Evolutionary conservation across 2,797 vertebrate genomes (phyloP).

Genomic region (Cyprinella venusta): DNA sequence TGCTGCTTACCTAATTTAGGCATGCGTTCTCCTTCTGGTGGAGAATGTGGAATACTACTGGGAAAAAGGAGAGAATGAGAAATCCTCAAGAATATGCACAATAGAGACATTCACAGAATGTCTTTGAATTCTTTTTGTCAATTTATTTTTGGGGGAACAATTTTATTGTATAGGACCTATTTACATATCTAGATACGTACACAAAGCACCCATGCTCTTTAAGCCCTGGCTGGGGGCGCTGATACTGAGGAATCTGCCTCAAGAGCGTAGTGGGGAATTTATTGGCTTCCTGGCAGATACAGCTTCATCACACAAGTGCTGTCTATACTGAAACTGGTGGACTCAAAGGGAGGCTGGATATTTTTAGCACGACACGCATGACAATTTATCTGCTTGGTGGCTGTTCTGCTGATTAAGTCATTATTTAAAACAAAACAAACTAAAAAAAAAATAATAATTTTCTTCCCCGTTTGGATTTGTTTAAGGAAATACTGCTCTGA

Average conservation of each 20-base stretch:
- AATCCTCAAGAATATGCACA: conserved; percentile 92
- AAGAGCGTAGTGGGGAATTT: conserved; percentile 73
- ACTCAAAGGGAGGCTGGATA: conserved; percentile 92
- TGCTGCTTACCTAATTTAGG: conserved; percentile 82
- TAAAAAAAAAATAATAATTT: conserved; percentile 81
- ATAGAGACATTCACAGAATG: conserved; percentile 90
- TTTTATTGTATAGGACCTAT: conserved; percentile 98
- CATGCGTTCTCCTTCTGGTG: conserved; percentile 85
- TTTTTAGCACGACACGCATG: conserved; percentile 99
- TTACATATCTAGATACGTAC: conserved; percentile 97
- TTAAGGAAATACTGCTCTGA: conserved; percentile 86
- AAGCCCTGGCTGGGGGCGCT: conserved; percentile 83
- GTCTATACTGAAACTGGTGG: conserved; percentile 89
- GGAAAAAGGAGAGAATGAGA: conserved; percentile 45
- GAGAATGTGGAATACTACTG: conserved; percentile 71
- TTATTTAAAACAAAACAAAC: conserved; percentile 77
- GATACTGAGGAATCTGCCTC: conserved; percentile 84
- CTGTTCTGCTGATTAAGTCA: conserved; percentile 99
- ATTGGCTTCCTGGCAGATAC: conserved; percentile 88
- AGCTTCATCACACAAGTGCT: conserved; percentile 94
- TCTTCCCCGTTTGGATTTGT: conserved; percentile 89
- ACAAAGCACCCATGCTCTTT: conserved; percentile 97
- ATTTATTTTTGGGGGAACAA: conserved; percentile 89
- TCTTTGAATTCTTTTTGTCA: conserved; percentile 90
- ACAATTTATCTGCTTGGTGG: conserved; percentile 99